Base-by-base conservation (phyloP, 2,888 invertebrate genomes). In the Augochlorella aurata region DNA sequence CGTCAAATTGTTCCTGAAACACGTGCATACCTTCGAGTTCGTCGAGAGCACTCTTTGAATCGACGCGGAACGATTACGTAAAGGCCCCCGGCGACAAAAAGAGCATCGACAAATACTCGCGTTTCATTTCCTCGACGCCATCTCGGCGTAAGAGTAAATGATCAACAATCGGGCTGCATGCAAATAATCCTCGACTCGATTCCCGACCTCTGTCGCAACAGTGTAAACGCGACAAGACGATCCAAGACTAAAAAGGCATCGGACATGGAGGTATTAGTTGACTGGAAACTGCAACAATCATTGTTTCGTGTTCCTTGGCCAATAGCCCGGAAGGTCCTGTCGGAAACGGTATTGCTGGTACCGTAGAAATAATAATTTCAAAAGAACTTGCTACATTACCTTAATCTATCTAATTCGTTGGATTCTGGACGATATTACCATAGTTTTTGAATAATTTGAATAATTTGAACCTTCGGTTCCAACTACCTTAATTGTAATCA, bases 91-190 rank as follows among this genome's bases (percentile, higher is more conserved):
- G 9, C 24, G 47, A 47, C 52, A 65, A 65, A 79, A 38, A 76
- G 47, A 68, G 18, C 21, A 73, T 50, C 61, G 21, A 70, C 61
- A 29, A 66, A 66, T 38, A 54, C 44, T 68, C 63, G 47, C 47
- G 74, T 79, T 69, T 74, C 72, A 70, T 73, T 79, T 76, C 76
- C 76, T 63, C 52, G 69, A 78, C 63, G 68, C 75, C 68, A 45
- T 65, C 71, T 73, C 80, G 61, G 45, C 44, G 79, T 71, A 68
- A 81, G 68, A 68, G 79, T 65, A 80, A 74, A 79, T 74, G 74
- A 79, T 81, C 74, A 76, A 73, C 76, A 21, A 38, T 47, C 38
- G 67, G 68, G 63, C 68, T 65, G 68, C n/a, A 82, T 80, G 78
- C 63, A 76, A 69, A 79, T 79, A 80, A 82, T 75, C 63, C 50